Conservation (phyloP, 2,113 vertebrate genomes). For the Neolamprologus tretocephalus region DNA sequence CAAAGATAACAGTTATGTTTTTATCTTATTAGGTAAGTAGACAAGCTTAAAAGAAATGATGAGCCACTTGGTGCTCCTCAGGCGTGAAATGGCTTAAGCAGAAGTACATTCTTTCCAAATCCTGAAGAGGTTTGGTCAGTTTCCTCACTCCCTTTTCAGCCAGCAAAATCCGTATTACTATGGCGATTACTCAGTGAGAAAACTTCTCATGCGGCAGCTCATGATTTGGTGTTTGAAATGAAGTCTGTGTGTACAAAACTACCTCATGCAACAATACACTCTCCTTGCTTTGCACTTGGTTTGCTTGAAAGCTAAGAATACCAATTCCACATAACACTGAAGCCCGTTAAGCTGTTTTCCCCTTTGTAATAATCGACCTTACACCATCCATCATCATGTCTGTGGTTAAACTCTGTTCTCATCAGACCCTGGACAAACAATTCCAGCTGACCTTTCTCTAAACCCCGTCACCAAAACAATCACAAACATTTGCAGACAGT, state of each 20-base stretch:
- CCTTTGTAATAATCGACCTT: slow-evolving; percentile 29
- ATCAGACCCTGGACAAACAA: background rate
- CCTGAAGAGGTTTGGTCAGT: background rate
- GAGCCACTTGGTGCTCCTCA: slow-evolving; percentile 11
- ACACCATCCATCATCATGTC: slow-evolving; percentile 33
- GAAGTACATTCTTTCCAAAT: background rate
- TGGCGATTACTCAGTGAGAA: background rate
- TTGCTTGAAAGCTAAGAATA: slow-evolving; percentile 14
- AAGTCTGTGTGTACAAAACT: background rate
- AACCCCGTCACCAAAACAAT: slow-evolving; percentile 54
- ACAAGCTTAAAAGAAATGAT: background rate
- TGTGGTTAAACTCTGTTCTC: slow-evolving; percentile 13
- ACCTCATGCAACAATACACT: background rate
- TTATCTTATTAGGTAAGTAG: background rate
- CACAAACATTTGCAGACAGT: slow-evolving; percentile 27
- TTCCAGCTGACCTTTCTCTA: slow-evolving; percentile 34
- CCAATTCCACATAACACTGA: background rate
- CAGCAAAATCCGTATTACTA: background rate
- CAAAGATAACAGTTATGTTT: background rate
- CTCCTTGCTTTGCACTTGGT: background rate
- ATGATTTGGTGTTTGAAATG: background rate
- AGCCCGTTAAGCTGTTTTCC: slow-evolving; percentile 40
- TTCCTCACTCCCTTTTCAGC: background rate
- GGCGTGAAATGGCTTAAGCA: slow-evolving; percentile 20
- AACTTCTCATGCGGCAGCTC: background rate